Evolutionary conservation across 1,140 invertebrate genomes (phyloP).

Genomic region (Neuroterus valhalla): DNA sequence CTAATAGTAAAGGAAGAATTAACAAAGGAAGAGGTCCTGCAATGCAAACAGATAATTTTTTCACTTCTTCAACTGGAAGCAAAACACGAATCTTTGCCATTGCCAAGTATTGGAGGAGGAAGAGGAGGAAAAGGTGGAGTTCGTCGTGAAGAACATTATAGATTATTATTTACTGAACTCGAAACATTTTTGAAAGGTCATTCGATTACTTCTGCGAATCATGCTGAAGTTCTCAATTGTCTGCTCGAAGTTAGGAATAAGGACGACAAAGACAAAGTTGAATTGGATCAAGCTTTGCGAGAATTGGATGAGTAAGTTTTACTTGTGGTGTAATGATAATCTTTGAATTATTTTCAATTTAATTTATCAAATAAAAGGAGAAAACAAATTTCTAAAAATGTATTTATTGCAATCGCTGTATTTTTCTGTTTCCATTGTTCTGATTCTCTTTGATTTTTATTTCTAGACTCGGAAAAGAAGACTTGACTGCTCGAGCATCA

Average conservation of each 20-base stretch:
- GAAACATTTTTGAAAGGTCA: slow-evolving; percentile 89
- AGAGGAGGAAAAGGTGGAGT: slow-evolving; percentile 77
- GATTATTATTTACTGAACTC: slow-evolving; percentile 91
- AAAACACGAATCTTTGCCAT: slow-evolving; percentile 86
- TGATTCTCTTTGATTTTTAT: slow-evolving; percentile 13
- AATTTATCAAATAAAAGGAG: too few species aligned
- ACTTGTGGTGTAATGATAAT: background rate
- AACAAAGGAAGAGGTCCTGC: slow-evolving; percentile 88
- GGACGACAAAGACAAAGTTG: slow-evolving; percentile 79
- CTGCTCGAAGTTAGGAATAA: slow-evolving; percentile 86
- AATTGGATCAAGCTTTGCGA: slow-evolving; percentile 78
- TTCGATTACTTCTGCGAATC: slow-evolving; percentile 78
- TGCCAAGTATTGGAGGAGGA: slow-evolving; percentile 77
- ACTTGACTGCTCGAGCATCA: slow-evolving; percentile 77
- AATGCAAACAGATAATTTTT: slow-evolving; percentile 92
- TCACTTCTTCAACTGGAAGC: slow-evolving; percentile 88
- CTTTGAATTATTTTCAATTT: background rate
- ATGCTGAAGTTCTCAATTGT: slow-evolving; percentile 88
- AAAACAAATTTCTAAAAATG: background rate
- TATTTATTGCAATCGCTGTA: background rate
- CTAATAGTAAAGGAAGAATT: slow-evolving; percentile 89
- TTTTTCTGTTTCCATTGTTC: background rate
- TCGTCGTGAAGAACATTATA: slow-evolving; percentile 91
- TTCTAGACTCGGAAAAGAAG: slow-evolving; percentile 68
- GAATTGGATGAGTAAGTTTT: slow-evolving; percentile 77